These are phyloP conservation scores for Istiophorus platypterus DNA, from an alignment of 2,113 vertebrate genomes.

Conservation along the genomic window DNA sequence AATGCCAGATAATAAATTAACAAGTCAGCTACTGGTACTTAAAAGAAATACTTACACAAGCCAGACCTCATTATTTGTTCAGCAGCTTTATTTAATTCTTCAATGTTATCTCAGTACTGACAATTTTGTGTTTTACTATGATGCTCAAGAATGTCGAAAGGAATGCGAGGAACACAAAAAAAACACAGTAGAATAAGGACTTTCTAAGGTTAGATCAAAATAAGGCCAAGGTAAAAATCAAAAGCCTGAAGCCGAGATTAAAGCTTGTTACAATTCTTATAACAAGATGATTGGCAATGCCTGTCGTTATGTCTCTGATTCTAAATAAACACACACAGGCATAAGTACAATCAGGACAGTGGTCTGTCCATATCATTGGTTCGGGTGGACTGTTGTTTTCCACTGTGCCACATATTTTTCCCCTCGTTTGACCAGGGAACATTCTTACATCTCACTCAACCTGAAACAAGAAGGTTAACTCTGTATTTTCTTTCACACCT, in stretches of 20 bases:
- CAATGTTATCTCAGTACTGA: not conserved
- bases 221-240: conserved; percentile 8
- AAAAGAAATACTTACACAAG: not conserved
- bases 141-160: conserved; percentile 17
- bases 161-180: conserved; percentile 17
- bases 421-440: conserved; percentile 33
- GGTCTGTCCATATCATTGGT: conserved; percentile 22
- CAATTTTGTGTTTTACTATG: not conserved
- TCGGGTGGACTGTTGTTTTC: conserved; percentile 35
- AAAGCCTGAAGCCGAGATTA: not conserved
- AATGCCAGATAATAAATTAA: not conserved
- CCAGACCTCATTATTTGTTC: not conserved
- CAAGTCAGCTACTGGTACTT: not conserved
- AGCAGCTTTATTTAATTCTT: not conserved
- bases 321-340: not conserved
- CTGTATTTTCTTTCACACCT: conserved; percentile 63
- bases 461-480: conserved; percentile 48
- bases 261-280: not conserved
- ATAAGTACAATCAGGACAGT: conserved; percentile 5
- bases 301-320: not conserved
- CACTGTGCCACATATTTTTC: conserved; percentile 6
- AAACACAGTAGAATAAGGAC: conserved; percentile 7
- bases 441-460: conserved; percentile 59
- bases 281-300: conserved; percentile 9
- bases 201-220: conserved; percentile 12